Conservation (phyloP, 2,113 vertebrate species). For the Euleptes europaea region DNA sequence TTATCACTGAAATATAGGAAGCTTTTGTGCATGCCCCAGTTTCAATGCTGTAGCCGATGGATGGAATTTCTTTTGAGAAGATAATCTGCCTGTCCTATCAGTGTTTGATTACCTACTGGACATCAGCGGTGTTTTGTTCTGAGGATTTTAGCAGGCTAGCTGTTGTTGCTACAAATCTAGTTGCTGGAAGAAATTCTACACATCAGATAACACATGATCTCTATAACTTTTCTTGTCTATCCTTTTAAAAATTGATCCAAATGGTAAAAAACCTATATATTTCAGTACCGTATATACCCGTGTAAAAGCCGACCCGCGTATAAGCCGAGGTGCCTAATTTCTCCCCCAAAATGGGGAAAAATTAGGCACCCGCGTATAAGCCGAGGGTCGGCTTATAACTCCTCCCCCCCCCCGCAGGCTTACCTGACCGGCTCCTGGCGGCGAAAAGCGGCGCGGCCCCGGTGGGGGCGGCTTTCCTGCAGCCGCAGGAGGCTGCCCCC, state of each 20-base stretch:
- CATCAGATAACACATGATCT: not conserved
- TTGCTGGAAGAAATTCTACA: not conserved
- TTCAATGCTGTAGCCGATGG: conserved; percentile 17
- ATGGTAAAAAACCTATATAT: not conserved
- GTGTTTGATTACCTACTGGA: conserved; percentile 38
- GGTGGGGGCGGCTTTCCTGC: no score
- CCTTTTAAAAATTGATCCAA: not conserved
- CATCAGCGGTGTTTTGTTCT: not conserved
- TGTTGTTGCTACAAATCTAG: not conserved
- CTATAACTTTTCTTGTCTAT: not conserved
- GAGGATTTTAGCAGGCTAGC: not conserved
- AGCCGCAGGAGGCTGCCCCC: no score
- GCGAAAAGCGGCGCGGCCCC: no score
- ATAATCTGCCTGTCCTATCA: conserved; percentile 25
- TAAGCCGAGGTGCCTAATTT: no score
- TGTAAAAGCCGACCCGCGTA: no score
- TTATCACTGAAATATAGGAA: not conserved
- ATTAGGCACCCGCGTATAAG: no score
- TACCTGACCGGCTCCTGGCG: no score
- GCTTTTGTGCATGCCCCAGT: conserved; percentile 15
- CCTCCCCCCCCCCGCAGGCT: no score
- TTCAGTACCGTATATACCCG: no score
- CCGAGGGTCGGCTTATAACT: no score
- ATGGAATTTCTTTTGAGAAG: conserved; percentile 40
- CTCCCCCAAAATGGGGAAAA: no score